Evolutionary conservation across 2,888 invertebrate species (phyloP).

Genomic region (Holacanthella duospinosa): DNA sequence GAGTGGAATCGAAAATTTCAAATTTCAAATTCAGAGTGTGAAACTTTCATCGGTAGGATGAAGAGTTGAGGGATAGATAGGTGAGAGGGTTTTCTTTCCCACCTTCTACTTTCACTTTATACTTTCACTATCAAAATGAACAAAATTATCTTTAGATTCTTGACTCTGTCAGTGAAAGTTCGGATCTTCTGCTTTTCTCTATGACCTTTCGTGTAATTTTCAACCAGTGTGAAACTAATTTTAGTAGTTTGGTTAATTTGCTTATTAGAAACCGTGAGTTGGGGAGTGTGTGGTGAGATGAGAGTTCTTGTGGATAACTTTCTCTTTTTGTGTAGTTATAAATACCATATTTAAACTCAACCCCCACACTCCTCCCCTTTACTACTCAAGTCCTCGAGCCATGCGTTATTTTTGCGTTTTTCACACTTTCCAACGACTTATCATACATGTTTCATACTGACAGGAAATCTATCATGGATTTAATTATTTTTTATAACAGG

Average conservation of each 20-base stretch:
- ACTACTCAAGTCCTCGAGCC: slow-evolving; percentile 2
- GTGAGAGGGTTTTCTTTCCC: too few relatives aligned
- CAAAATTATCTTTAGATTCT: too few relatives aligned
- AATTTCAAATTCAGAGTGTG: not conserved
- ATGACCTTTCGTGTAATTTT: slow-evolving; percentile 34
- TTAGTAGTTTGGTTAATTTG: slow-evolving; percentile 33
- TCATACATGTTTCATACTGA: not conserved
- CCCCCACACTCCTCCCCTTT: not conserved
- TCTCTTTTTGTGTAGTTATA: too few relatives aligned
- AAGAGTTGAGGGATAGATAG: too few relatives aligned
- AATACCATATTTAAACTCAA: too few relatives aligned
- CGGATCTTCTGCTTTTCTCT: too few relatives aligned
- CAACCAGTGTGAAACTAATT: slow-evolving; percentile 31
- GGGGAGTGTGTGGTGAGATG: slow-evolving; percentile 15
- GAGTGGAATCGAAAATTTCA: slow-evolving; percentile 1
- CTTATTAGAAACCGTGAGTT: slow-evolving; percentile 33
- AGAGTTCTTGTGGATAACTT: too few relatives aligned
- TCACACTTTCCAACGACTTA: not conserved
- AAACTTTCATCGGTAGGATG: not conserved
- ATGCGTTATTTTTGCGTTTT: slow-evolving; percentile 9
- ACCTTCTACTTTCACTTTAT: too few relatives aligned
- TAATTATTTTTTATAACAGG: too few relatives aligned
- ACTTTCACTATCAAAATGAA: too few relatives aligned
- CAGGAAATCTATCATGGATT: not conserved
- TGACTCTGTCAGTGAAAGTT: too few relatives aligned